Conservation (phyloP, 1,140 invertebrate genomes). For the Babylonia areolata region DNA sequence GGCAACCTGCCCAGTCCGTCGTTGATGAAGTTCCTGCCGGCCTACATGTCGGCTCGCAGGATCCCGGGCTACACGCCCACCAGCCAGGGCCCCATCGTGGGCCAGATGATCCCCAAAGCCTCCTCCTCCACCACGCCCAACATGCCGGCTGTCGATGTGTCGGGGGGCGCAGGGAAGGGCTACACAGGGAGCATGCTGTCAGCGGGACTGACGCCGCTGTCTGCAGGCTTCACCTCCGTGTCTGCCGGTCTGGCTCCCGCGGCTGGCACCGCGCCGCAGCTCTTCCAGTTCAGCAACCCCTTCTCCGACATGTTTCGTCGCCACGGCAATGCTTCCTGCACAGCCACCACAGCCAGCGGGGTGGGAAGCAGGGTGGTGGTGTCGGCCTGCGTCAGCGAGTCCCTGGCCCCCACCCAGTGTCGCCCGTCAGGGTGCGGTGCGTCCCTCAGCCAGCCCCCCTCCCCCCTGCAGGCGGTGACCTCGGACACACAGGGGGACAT, state of each 20-base stretch:
- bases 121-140: background rate
- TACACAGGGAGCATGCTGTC: background rate
- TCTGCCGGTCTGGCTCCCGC: constrained; percentile 32
- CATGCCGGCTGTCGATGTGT: background rate
- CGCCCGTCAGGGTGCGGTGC: background rate
- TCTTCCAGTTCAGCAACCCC: constrained; percentile 70
- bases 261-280: constrained; percentile 42
- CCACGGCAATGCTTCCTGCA: constrained; percentile 23
- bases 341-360: constrained; percentile 14
- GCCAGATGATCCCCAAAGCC: constrained; percentile 54
- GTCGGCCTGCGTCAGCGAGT: background rate
- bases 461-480: background rate
- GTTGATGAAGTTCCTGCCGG: constrained; percentile 49
- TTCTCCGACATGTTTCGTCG: constrained; percentile 50
- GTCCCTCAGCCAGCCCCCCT: background rate
- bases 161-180: background rate
- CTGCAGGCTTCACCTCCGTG: background rate
- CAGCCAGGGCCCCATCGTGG: constrained; percentile 52
- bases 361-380: background rate
- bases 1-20: constrained; percentile 50
- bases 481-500: background rate
- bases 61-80: constrained; percentile 16
- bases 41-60: constrained; percentile 42
- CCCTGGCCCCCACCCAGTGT: background rate
- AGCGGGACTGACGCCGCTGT: background rate